Evolutionary conservation across 2,888 invertebrate genomes (phyloP).

Genomic region (Teinopalpus imperialis): DNA sequence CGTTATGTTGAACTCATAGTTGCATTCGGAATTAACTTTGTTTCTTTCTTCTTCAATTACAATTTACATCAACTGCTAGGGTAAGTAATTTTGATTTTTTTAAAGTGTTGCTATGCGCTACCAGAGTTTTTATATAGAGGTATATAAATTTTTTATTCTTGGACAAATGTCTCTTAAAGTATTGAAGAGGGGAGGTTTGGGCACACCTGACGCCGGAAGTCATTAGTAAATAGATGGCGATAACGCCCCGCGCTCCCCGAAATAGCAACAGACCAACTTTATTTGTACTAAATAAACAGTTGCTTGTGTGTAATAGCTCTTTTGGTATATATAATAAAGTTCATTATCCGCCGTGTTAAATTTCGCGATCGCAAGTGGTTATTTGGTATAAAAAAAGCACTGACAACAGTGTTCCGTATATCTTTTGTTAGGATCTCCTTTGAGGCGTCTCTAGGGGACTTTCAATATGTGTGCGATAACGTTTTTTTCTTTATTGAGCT

Average conservation of each 20-base stretch:
- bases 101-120: too few species aligned
- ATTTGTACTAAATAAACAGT: constrained; percentile 23
- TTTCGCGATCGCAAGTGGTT: constrained; percentile 36
- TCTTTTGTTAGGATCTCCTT: constrained; percentile 66
- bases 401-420: constrained; percentile 62
- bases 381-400: constrained; percentile 62
- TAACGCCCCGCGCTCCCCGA: constrained; percentile 72
- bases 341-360: neutral
- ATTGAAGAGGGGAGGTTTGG: constrained; percentile 53
- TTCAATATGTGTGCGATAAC: constrained; percentile 49
- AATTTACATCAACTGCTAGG: too few species aligned
- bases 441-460: constrained; percentile 51
- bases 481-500: constrained; percentile 32
- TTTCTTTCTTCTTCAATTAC: too few species aligned
- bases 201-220: constrained; percentile 79
- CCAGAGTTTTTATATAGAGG: too few species aligned
- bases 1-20: too few species aligned
- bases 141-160: constrained; percentile 16
- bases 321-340: constrained; percentile 22
- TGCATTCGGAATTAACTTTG: too few species aligned
- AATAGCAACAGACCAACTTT: constrained; percentile 52
- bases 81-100: too few species aligned
- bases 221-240: constrained; percentile 81
- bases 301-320: constrained; percentile 22
- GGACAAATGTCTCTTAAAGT: constrained; percentile 47